These are phyloP conservation scores for Eupithecia tripunctaria DNA, from an alignment of 2,888 invertebrate genomes.

Conservation along the genomic window DNA sequence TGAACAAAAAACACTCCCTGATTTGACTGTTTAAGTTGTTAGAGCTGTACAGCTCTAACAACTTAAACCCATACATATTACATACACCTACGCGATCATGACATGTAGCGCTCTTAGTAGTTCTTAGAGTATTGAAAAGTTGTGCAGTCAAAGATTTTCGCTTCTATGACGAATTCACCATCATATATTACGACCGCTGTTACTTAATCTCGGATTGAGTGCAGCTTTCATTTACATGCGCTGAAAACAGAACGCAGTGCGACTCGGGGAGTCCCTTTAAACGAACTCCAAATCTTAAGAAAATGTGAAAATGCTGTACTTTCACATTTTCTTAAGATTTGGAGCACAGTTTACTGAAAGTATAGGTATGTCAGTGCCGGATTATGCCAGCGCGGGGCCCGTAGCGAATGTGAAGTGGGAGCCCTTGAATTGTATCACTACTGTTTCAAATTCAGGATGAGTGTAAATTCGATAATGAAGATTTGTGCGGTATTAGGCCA, in stretches of 20 bases:
- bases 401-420: no score
- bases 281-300: neutral
- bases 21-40: no score
- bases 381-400: no score
- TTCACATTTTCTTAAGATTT: slow-evolving; percentile 19
- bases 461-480: no score
- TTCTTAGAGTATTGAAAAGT: neutral
- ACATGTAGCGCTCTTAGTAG: neutral
- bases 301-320: no score
- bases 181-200: slow-evolving; percentile 16
- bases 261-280: neutral
- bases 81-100: neutral
- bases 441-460: no score
- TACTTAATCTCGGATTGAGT: slow-evolving; percentile 56
- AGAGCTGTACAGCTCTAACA: neutral
- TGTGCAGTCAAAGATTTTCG: slow-evolving; percentile 7
- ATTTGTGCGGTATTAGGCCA: no score
- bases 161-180: slow-evolving; percentile 10
- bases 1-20: neutral
- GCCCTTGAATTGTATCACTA: no score
- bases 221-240: slow-evolving; percentile 38
- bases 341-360: slow-evolving; percentile 6
- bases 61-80: no score
- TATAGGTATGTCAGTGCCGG: no score
- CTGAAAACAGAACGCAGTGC: slow-evolving; percentile 11